phyloP scores from a whole-genome alignment of 2,888 invertebrate genomes.

The Pandemis corylana region DNA sequence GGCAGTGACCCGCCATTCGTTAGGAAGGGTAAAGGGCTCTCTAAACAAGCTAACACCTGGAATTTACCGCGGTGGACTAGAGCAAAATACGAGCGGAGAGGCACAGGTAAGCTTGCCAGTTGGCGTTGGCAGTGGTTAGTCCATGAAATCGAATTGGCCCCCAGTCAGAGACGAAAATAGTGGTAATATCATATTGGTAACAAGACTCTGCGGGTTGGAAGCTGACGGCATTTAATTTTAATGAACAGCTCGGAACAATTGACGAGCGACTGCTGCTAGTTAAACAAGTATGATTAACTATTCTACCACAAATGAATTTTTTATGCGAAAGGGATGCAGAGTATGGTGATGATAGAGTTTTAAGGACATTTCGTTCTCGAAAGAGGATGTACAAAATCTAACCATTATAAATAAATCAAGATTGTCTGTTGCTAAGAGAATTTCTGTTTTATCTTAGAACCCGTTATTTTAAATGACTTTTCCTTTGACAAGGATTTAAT shows the following conservation, averaged over 20 bases:
- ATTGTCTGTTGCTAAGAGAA: background rate
- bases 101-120: constrained; percentile 47
- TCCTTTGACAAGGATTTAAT: constrained; percentile 18
- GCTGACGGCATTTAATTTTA: constrained; percentile 32
- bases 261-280: constrained; percentile 13
- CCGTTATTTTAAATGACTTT: background rate
- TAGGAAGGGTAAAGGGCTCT: constrained; percentile 42
- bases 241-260: constrained; percentile 29
- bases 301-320: constrained; percentile 1
- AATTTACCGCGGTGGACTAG: constrained; percentile 38
- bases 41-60: constrained; percentile 44
- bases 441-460: background rate
- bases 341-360: background rate
- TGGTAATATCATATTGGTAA: constrained; percentile 64
- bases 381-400: background rate
- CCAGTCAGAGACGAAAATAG: constrained; percentile 80
- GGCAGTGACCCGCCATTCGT: constrained; percentile 42
- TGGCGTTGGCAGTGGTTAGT: constrained; percentile 70
- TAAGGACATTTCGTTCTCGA: background rate
- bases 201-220: constrained; percentile 46
- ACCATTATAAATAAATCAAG: background rate
- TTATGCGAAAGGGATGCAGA: background rate
- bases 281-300: background rate
- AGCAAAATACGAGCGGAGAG: constrained; percentile 38
- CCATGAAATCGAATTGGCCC: constrained; percentile 82